Percentiles rank a stretch among this genome's conserved stretches.
phyloP scores from a whole-genome alignment of 2,797 vertebrate species.

The Pipistrellus pygmaeus region DNA sequence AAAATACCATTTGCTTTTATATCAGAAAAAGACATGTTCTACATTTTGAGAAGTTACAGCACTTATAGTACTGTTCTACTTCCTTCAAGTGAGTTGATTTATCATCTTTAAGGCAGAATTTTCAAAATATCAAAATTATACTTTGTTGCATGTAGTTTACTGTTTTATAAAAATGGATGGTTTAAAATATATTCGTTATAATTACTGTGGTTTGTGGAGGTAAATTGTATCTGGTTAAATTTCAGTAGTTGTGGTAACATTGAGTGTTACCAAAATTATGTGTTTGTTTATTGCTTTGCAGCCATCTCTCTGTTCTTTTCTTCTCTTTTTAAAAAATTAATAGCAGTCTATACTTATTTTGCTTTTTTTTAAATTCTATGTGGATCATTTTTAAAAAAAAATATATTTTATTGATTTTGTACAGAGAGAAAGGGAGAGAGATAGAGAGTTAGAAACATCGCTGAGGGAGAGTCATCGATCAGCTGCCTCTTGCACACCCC shows the following conservation, averaged over 20 bases:
- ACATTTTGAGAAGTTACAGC: neutral
- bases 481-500: too few relatives aligned
- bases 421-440: too few relatives aligned
- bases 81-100: conserved; percentile 1
- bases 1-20: conserved; percentile 11
- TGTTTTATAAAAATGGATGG: neutral
- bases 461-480: too few relatives aligned
- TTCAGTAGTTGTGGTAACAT: neutral
- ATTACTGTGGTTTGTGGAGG: neutral
- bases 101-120: neutral
- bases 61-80: neutral
- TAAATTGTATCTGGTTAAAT: conserved; percentile 1
- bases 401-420: too few relatives aligned
- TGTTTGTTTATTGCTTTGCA: conserved; percentile 30
- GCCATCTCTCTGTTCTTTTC: neutral
- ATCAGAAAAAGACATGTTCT: neutral
- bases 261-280: conserved; percentile 23
- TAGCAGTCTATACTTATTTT: conserved; percentile 34
- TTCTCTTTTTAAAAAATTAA: conserved; percentile 53
- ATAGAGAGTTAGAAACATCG: too few relatives aligned
- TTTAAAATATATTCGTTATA: conserved; percentile 42
- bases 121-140: conserved; percentile 42
- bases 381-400: too few relatives aligned
- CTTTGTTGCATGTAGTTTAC: neutral
- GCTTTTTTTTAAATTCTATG: neutral